Base-by-base conservation (phyloP, 2,888 invertebrate species). In the Proisotoma minuta region DNA sequence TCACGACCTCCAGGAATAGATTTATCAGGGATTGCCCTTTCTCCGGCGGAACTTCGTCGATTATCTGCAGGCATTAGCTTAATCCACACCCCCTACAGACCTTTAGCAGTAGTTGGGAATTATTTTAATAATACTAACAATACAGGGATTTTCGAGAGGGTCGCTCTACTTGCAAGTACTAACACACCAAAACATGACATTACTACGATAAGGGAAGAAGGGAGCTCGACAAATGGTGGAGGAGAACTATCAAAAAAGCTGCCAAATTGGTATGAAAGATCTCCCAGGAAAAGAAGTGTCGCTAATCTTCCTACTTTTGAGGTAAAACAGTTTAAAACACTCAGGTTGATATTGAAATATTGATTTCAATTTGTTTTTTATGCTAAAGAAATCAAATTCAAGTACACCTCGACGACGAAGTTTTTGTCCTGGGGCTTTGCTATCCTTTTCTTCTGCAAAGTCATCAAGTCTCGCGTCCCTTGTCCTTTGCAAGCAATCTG, bases 221-320 rank as follows among this genome's bases (percentile, higher is more conserved):
- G 18, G 15, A 12, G 4, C 43, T 12, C 18, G 18, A 18, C 43
- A 5, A 43, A 5, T 12, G 4, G 18, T 12, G 43, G 10, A 43
- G 10, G 18, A 5, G 4, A 5, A 4, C 18, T 20, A n/a, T 12
- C 43, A 4, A 43, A 43, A 43, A 15, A 5, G 5, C 18, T 43
- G 43, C 68, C 68, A 1, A 72, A 72, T 56, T 72, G 72, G 72
- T 66, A 69, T 49, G 70, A 72, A 27, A 29, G 72, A 20, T 71
- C 70, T 1, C 72, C 72, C n/a, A 66, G 65, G 39, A 71, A 71
- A 61, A 57, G 68, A n/a, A 68, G 69, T 22, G 64, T 67, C 4
- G 62, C 67, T 8, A 64, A 54, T 20, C 27, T 69, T 15, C 62
- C 59, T 18, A 29, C 59, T 3, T n/a, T 56, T 8, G 67, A 67